phyloP scores from a whole-genome alignment of 2,797 vertebrate genomes.

The Chaetodon trifasciatus region DNA sequence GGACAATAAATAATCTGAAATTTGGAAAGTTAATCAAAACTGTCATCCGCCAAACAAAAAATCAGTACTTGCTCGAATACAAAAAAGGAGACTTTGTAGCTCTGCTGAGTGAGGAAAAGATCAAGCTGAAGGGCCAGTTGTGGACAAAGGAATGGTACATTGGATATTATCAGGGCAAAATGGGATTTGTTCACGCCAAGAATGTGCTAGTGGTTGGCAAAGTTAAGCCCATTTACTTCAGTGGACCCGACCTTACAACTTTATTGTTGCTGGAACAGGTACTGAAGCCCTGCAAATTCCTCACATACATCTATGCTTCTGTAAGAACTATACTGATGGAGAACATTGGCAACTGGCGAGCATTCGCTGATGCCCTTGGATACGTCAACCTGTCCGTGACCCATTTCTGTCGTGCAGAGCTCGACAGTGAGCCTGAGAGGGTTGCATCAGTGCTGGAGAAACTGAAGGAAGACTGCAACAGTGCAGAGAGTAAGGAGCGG shows the following conservation, averaged over 20 bases:
- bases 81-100: constrained; percentile 94
- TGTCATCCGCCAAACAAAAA: constrained; percentile 94
- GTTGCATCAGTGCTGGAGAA: constrained; percentile 95
- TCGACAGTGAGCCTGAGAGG: constrained; percentile 93
- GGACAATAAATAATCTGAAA: constrained; percentile 89
- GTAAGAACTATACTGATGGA: constrained; percentile 97
- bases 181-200: constrained; percentile 94
- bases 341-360: constrained; percentile 95
- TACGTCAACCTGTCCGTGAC: constrained; percentile 90
- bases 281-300: constrained; percentile 94
- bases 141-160: constrained; percentile 99
- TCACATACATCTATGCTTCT: constrained; percentile 97
- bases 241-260: constrained; percentile 92
- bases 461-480: constrained; percentile 97
- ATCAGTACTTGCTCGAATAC: constrained; percentile 95
- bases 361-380: constrained; percentile 93
- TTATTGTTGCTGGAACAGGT: constrained; percentile 92
- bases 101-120: constrained; percentile 94
- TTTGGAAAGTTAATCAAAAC: constrained; percentile 96
- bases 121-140: constrained; percentile 93
- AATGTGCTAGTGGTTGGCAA: constrained; percentile 94
- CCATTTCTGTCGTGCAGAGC: constrained; percentile 92
- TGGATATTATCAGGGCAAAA: constrained; percentile 94
- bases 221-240: constrained; percentile 89
- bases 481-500: constrained; percentile 89